These are phyloP conservation scores for Chloroceryle amazona DNA, from an alignment of 2,797 vertebrate species.

Conservation along the genomic window DNA sequence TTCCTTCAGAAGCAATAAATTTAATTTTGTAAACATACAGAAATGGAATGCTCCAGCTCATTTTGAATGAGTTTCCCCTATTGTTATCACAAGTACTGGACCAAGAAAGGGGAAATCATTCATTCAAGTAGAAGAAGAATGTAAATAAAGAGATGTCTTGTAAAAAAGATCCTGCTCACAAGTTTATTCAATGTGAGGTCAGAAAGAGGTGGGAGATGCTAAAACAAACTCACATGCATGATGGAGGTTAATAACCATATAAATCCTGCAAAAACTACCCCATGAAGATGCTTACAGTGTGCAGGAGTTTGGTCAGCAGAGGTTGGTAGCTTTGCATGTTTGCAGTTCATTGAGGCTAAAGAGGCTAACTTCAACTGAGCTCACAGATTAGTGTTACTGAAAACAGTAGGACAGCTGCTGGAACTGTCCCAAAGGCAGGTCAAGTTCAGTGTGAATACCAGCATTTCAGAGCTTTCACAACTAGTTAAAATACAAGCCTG, in stretches of 20 bases:
- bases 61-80: background rate
- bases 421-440: slow-evolving; percentile 54
- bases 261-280: background rate
- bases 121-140: background rate
- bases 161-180: background rate
- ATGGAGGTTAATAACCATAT: background rate
- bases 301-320: background rate
- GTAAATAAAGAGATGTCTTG: background rate
- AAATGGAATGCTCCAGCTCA: background rate
- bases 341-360: background rate
- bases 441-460: slow-evolving; percentile 67
- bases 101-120: background rate
- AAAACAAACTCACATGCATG: background rate
- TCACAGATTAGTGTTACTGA: background rate
- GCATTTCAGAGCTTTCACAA: slow-evolving; percentile 56
- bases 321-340: background rate
- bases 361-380: background rate
- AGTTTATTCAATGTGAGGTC: background rate
- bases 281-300: background rate
- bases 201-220: background rate
- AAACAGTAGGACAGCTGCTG: background rate
- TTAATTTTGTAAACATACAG: background rate
- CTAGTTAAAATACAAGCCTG: slow-evolving; percentile 74
- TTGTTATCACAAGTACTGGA: too few species aligned
- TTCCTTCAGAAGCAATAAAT: background rate